These are phyloP conservation scores for Tragelaphus buxtoni DNA, from an alignment of 2,113 vertebrate genomes.

Conservation along the genomic window DNA sequence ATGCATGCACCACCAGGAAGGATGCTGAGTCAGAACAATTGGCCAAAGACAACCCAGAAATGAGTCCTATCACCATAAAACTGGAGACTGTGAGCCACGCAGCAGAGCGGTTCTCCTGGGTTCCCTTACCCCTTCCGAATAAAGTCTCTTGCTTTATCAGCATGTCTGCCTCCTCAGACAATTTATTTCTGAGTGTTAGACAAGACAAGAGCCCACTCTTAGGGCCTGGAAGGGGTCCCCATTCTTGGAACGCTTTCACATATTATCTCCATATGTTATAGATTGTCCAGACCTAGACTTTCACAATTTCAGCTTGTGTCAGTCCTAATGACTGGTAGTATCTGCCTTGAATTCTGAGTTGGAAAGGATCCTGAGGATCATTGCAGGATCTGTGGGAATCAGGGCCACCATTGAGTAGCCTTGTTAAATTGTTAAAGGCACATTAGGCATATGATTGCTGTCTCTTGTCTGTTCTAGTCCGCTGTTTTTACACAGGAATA, in stretches of 20 bases:
- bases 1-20: not conserved
- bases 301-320: not conserved
- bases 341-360: not conserved
- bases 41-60: not conserved
- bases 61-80: not conserved
- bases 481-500: not conserved
- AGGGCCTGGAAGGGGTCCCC: not conserved
- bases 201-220: not conserved
- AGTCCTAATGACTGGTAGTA: not conserved
- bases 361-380: not conserved
- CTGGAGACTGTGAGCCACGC: not conserved
- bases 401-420: not conserved
- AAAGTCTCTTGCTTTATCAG: not conserved
- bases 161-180: not conserved
- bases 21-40: not conserved
- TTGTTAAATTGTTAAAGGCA: not conserved
- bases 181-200: not conserved
- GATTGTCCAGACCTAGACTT: not conserved
- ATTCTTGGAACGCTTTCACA: not conserved
- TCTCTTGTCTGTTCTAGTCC: not conserved
- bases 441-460: not conserved
- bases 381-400: not conserved
- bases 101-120: not conserved
- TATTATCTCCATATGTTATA: not conserved
- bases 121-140: not conserved